Evolutionary conservation across 1,140 invertebrate species (phyloP).

Genomic region (Drosophila sucinea): DNA sequence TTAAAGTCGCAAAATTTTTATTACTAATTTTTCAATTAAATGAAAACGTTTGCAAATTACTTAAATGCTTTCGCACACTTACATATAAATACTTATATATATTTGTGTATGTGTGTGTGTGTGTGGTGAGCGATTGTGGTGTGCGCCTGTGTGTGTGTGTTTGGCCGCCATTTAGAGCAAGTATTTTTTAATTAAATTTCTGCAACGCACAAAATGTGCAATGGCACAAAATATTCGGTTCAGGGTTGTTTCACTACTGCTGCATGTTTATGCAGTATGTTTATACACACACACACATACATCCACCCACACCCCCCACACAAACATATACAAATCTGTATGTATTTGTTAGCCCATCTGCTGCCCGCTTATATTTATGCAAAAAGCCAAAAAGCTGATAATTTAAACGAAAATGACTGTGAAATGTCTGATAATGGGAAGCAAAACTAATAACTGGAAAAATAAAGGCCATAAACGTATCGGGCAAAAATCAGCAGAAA

Average conservation of each 20-base stretch:
- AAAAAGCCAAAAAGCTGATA: conserved; percentile 9
- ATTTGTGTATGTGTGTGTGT: conserved; percentile 16
- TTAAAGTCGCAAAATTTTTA: conserved; percentile 43
- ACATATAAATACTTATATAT: conserved; percentile 3
- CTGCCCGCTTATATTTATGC: conserved; percentile 9
- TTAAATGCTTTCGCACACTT: conserved; percentile 52
- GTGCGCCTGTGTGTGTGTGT: conserved; percentile 22
- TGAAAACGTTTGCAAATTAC: conserved; percentile 69
- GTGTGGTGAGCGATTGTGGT: conserved; percentile 11
- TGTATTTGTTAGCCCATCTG: background rate
- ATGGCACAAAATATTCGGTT: conserved; percentile 32
- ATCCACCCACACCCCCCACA: background rate
- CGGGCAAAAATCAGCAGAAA: background rate
- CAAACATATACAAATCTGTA: conserved; percentile 1
- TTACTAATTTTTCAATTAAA: conserved; percentile 78
- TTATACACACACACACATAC: conserved; percentile 4
- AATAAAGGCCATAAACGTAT: background rate
- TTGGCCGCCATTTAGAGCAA: conserved; percentile 63
- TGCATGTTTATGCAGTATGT: no score
- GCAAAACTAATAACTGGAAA: conserved; percentile 5
- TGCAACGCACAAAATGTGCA: conserved; percentile 34
- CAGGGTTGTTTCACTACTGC: background rate
- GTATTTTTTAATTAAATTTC: conserved; percentile 80
- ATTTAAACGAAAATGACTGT: conserved; percentile 3
- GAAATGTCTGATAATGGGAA: conserved; percentile 1